These are phyloP conservation scores for Pollenia griseotomentosa DNA, from an alignment of 2,888 invertebrate genomes.

Conservation along the genomic window DNA sequence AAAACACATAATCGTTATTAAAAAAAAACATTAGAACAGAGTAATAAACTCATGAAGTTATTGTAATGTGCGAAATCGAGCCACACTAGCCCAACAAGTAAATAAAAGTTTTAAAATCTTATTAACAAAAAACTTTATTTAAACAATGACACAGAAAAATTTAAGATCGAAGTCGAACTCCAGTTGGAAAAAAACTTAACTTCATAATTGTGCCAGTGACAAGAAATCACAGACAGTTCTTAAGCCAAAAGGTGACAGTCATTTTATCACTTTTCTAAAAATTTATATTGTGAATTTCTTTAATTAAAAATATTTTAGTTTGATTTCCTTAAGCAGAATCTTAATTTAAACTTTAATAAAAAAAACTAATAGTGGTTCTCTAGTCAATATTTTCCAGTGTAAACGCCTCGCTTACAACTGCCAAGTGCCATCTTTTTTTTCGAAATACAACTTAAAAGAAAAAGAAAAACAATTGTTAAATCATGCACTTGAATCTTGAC, in stretches of 20 bases:
- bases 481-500: constrained; percentile 68
- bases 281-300: no score
- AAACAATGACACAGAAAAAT: no score
- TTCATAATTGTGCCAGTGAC: no score
- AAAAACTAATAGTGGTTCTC: not conserved
- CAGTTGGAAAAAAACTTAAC: not conserved
- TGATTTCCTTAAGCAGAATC: no score
- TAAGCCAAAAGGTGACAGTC: no score
- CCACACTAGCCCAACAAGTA: not conserved
- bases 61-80: not conserved
- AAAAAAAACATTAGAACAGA: constrained; percentile 8
- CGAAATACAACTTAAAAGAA: not conserved
- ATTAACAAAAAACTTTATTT: no score
- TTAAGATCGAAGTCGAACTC: no score
- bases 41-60: constrained; percentile 54
- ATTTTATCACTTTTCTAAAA: no score
- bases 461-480: constrained; percentile 48
- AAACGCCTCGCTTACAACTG: constrained; percentile 11
- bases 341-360: not conserved
- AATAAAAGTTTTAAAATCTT: not conserved
- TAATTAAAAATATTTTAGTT: no score
- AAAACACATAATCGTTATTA: not conserved
- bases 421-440: constrained; percentile 41
- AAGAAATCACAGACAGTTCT: no score
- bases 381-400: not conserved